These are phyloP conservation scores for Dione juno DNA, from an alignment of 2,888 invertebrate genomes.

Conservation along the genomic window DNA sequence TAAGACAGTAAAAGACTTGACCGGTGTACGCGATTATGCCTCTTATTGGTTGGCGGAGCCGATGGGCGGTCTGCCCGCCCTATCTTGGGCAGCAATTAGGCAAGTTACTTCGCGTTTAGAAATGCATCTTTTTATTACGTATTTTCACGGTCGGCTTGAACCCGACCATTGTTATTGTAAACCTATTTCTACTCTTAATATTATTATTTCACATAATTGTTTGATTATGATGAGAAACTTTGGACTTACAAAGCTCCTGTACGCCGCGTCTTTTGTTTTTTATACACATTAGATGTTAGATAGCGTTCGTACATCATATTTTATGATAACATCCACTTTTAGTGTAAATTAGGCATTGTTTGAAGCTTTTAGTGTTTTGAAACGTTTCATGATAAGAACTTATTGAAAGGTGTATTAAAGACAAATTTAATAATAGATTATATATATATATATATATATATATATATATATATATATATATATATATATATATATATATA, in stretches of 20 bases:
- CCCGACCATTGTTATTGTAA: conserved; percentile 46
- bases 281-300: conserved; percentile 23
- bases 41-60: conserved; percentile 59
- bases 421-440: neutral
- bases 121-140: conserved; percentile 66
- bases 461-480: too few species aligned
- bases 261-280: conserved; percentile 21
- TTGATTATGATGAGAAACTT: conserved; percentile 32
- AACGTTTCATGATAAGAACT: neutral
- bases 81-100: conserved; percentile 76
- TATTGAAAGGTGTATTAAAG: neutral
- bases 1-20: conserved; percentile 73
- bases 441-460: too few species aligned
- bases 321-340: conserved; percentile 5
- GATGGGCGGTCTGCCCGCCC: conserved; percentile 71
- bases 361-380: neutral
- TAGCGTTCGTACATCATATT: conserved; percentile 25
- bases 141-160: conserved; percentile 59
- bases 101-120: conserved; percentile 63
- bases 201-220: conserved; percentile 38
- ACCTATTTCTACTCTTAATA: conserved; percentile 28
- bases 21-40: conserved; percentile 63
- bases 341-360: conserved; percentile 11
- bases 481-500: too few species aligned
- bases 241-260: conserved; percentile 4